phyloP scores from a whole-genome alignment of 2,113 vertebrate species.

The Myrmecobius fasciatus region DNA sequence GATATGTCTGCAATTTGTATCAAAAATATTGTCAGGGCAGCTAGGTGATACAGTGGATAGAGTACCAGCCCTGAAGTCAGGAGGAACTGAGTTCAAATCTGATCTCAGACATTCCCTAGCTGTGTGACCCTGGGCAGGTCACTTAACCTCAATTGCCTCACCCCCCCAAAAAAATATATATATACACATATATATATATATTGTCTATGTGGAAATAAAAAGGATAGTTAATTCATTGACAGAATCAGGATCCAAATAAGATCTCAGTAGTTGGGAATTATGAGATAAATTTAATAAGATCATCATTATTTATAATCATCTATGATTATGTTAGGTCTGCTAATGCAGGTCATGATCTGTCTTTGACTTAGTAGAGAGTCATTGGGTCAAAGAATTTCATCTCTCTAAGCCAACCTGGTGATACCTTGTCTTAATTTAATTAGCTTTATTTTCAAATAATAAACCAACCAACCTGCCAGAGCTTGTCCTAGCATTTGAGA shows the following conservation, averaged over 20 bases:
- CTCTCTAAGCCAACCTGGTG: not conserved
- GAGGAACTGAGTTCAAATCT: too few relatives aligned
- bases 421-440: not conserved
- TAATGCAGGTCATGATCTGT: not conserved
- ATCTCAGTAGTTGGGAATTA: not conserved
- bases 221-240: not conserved
- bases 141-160: too few relatives aligned
- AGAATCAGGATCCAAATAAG: not conserved
- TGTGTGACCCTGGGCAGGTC: too few relatives aligned
- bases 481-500: not conserved
- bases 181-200: too few relatives aligned
- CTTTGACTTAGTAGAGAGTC: not conserved
- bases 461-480: not conserved
- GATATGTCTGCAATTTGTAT: not conserved
- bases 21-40: not conserved
- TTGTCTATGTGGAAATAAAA: not conserved
- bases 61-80: too few relatives aligned
- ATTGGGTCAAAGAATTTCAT: not conserved
- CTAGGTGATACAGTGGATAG: too few relatives aligned
- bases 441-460: not conserved
- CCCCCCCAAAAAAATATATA: too few relatives aligned
- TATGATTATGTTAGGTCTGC: not conserved
- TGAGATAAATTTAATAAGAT: not conserved
- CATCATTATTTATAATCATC: not conserved
- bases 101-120: too few relatives aligned